Base-by-base conservation (phyloP, 1,140 invertebrate species). In the Drosophila nikananu region DNA sequence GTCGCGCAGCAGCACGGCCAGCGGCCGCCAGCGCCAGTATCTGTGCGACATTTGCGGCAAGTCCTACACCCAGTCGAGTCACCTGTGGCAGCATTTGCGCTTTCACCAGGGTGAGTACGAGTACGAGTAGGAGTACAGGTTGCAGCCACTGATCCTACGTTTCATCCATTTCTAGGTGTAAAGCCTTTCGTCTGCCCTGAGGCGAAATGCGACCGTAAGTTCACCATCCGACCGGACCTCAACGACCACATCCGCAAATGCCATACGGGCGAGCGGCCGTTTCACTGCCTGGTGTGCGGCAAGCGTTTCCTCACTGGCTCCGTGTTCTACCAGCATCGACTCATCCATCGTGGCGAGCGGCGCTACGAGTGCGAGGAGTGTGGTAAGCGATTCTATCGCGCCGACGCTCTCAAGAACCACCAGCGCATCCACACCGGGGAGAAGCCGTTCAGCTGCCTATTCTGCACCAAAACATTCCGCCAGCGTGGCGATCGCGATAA, bases 331-430 rank as follows among this genome's bases (percentile, higher is more conserved):
- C 96, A 96, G 74, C 95, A 97, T 93, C 94, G 96, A 77, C 93
- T 96, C 2, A 97, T 96, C 44, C 97, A 97, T 87, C 97, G 96
- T 0, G 96, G 97, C 1, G 97, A 98, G 92, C 93, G 96, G 49
- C 95, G 96, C 25, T 97, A 96, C 87, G 95, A 95, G 72, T 97
- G 97, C 82, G 95, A 95, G 59, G 94, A 96, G 64, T 95, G 95
- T 48, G 93, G 94, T 9, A 95, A 95, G 84, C 87, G 94, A 6
- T 95, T 95, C 67, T 95, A 95, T 72, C 93, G 95, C 21, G 94
- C 95, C 2, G 95, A 95, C 75, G 94, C 94, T 5, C 74, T 95
- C 7, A 95, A 95, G 42, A 94, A 94, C 64, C 95, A 96, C 77
- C 95, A 95, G 70, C 93, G 96, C 39, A 96, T 95, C 42, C 96